Percentiles rank a stretch among this genome's conserved stretches.
Evolutionary conservation across 2,113 vertebrate species (phyloP).

Genomic region (Henicopernis longicauda): DNA sequence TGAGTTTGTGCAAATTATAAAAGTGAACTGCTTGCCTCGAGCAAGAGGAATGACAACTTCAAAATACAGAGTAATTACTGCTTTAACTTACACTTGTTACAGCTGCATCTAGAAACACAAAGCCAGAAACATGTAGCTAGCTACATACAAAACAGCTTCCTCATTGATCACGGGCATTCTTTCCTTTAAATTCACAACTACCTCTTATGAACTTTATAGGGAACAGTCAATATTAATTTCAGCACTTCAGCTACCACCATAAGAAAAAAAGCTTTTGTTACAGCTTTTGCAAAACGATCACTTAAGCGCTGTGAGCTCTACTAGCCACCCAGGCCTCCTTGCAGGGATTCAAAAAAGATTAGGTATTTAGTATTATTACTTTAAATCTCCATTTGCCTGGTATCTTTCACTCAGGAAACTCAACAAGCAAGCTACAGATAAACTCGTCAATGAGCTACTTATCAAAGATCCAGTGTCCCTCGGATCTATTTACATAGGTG

Average conservation of each 20-base stretch:
- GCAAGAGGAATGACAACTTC: not conserved
- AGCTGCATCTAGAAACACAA: not conserved
- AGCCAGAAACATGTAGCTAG: not conserved
- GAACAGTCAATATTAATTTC: not conserved
- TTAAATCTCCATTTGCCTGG: not conserved
- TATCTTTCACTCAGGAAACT: not conserved
- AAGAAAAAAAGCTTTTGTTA: not conserved
- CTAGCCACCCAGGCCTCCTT: not conserved
- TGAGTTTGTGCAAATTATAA: not conserved
- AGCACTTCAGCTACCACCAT: not conserved
- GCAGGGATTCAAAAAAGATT: rapidly evolving
- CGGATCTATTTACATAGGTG: not conserved
- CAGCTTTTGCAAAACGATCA: not conserved
- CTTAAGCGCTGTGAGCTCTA: not conserved
- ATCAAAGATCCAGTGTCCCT: not conserved
- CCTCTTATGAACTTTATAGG: not conserved
- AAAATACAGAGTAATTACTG: not conserved
- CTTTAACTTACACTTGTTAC: not conserved
- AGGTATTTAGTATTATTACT: not conserved
- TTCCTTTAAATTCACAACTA: not conserved
- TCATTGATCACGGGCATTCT: not conserved
- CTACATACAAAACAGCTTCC: not conserved
- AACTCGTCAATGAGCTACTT: not conserved
- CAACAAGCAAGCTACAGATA: not conserved
- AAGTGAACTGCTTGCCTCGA: not conserved